phyloP scores from a whole-genome alignment of 2,113 vertebrate species.

The Oplegnathus fasciatus region DNA sequence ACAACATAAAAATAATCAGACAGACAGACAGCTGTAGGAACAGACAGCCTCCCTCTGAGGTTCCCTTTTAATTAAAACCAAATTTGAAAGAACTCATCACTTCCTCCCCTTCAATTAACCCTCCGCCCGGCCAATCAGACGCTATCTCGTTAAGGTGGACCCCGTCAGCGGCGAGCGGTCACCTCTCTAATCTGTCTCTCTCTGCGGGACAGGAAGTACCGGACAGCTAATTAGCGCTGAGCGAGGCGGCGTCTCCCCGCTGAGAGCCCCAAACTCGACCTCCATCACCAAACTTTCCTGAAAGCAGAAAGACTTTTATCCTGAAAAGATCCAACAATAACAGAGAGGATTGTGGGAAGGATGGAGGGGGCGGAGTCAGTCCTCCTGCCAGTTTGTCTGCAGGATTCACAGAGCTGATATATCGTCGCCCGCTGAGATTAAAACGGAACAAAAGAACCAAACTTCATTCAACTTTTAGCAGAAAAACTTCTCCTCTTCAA shows the following conservation, averaged over 20 bases:
- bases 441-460: background rate
- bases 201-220: constrained; percentile 58
- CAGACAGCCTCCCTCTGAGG: constrained; percentile 6
- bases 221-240: constrained; percentile 62
- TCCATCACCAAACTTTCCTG: constrained; percentile 38
- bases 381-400: background rate
- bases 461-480: constrained; percentile 22
- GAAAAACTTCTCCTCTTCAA: background rate
- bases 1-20: too few species aligned
- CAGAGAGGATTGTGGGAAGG: constrained; percentile 31
- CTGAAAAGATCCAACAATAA: background rate
- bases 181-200: constrained; percentile 64
- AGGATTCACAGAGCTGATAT: background rate
- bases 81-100: constrained; percentile 3
- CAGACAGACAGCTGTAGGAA: background rate
- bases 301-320: constrained; percentile 16
- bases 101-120: constrained; percentile 69
- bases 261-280: constrained; percentile 44
- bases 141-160: constrained; percentile 63
- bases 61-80: constrained; percentile 66
- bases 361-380: background rate
- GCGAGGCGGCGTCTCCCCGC: constrained; percentile 15
- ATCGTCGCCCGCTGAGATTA: background rate
- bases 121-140: constrained; percentile 65
- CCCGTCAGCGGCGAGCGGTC: constrained; percentile 28